Base-by-base conservation (phyloP, 92 coral and sea anemone genomes). In the Meandrina meandrites region DNA sequence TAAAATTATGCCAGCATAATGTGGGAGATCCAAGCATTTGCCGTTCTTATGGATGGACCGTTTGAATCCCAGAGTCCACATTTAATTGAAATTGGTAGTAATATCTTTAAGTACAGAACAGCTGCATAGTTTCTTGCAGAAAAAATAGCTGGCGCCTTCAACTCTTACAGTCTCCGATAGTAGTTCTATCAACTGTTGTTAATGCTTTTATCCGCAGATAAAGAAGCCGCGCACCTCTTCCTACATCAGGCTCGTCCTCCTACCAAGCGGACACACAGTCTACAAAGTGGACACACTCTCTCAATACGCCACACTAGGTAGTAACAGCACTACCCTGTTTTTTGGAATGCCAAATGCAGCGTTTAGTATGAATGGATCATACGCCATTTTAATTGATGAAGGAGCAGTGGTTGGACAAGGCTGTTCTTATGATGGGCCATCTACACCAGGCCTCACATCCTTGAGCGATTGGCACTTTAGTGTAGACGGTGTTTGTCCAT, bases 381-480 rank as follows among this genome's bases (percentile, higher is more conserved):
- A 90, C 87, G 83, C 87, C 75, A 86, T 90, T 50, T 24, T 82
- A 53, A 78, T 90, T 16, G 93, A 90, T 48, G 53, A 7, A 3
- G 93, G 93, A 16, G 85, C 90, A 11, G 93, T 90, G 21, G 93
- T 90, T 36, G 93, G 93, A 19, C n/a, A 14, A 11, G 93, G 93
- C 1, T 90, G 93, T 71, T 77, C 93, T 1, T 82, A 80, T 31
- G 93, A 90, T 54, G 93, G 93, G 9, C 93, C 90, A 37, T 90
- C 93, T 0, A 90, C 90, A 47, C 88, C 90, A 28, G 93, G 93
- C 15, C 51, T 86, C 32, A 24, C 54, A 7, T 53, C 82, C 22
- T 34, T 54, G 22, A 16, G 60, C 31, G 84, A 48, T 13, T 90
- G 93, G 90, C 37, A 22, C 40, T 78, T 90, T 31, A n/a, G 17